Conservation (phyloP, 2,113 vertebrate species). For the Fukomys damarensis region DNA sequence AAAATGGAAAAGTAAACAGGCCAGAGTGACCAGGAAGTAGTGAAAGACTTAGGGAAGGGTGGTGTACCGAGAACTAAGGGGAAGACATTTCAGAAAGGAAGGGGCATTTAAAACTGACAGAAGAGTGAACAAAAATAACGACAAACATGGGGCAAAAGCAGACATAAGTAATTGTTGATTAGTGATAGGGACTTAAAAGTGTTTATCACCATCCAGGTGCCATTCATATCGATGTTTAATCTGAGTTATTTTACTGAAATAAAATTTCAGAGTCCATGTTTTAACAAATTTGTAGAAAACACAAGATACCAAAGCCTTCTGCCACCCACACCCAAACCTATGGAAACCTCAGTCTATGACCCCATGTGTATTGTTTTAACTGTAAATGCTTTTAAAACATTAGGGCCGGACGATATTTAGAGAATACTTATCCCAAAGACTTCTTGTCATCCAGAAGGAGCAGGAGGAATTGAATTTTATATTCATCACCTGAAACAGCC, state of each 20-base stretch:
- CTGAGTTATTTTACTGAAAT: not conserved
- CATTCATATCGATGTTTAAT: not conserved
- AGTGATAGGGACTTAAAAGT: not conserved
- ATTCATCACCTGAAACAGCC: not conserved
- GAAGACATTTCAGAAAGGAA: not conserved
- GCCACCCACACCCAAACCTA: not conserved
- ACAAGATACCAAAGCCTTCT: not conserved
- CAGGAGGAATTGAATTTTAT: not conserved
- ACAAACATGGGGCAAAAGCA: not conserved
- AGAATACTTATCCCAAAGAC: not conserved
- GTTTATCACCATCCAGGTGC: not conserved
- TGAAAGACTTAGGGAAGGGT: not conserved
- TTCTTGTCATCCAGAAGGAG: not conserved
- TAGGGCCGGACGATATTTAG: not conserved
- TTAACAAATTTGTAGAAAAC: not conserved
- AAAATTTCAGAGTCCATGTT: not conserved
- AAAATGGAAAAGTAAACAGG: not conserved
- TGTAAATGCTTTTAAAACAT: not conserved
- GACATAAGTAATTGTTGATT: not conserved
- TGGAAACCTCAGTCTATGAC: not conserved
- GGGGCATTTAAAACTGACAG: not conserved
- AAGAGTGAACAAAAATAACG: not conserved
- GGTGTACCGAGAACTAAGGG: not conserved
- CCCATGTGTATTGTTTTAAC: not conserved
- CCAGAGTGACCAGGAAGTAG: not conserved